Evolutionary conservation across 2,113 vertebrate genomes (phyloP).

Genomic region (Bolborhynchus lineola): DNA sequence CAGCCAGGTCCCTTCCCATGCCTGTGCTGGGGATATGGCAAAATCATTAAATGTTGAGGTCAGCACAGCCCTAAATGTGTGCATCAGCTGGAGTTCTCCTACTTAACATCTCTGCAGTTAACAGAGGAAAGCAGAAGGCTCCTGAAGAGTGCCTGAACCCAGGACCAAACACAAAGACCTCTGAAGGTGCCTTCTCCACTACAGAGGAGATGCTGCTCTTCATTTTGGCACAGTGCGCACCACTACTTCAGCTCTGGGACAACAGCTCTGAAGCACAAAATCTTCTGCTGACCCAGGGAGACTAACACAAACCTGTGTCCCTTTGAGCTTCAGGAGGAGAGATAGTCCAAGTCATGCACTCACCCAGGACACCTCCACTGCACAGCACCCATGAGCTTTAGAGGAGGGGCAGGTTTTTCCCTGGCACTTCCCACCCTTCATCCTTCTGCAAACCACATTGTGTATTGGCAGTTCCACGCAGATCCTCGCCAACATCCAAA

Average conservation of each 20-base stretch:
- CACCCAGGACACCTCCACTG: neutral
- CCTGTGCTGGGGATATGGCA: neutral
- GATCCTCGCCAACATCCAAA: constrained; percentile 11
- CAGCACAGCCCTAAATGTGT: neutral
- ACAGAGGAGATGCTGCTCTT: neutral
- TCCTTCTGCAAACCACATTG: neutral
- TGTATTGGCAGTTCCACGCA: constrained; percentile 17
- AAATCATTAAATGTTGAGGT: neutral
- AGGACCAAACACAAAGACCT: rapidly evolving
- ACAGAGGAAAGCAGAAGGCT: neutral
- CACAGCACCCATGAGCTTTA: neutral
- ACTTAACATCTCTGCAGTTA: neutral
- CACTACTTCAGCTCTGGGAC: neutral
- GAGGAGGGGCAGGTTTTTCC: neutral
- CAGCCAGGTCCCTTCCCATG: neutral
- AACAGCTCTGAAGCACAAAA: neutral
- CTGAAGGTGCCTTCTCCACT: neutral
- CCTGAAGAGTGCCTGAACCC: neutral
- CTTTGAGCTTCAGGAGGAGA: neutral
- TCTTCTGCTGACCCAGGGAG: neutral
- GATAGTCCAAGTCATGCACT: neutral
- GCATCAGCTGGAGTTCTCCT: neutral
- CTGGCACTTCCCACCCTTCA: neutral
- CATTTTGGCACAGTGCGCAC: rapidly evolving
- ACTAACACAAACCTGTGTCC: neutral